These are phyloP conservation scores for Sebastes taczanowskii DNA, from an alignment of 2,797 vertebrate genomes.

Conservation along the genomic window DNA sequence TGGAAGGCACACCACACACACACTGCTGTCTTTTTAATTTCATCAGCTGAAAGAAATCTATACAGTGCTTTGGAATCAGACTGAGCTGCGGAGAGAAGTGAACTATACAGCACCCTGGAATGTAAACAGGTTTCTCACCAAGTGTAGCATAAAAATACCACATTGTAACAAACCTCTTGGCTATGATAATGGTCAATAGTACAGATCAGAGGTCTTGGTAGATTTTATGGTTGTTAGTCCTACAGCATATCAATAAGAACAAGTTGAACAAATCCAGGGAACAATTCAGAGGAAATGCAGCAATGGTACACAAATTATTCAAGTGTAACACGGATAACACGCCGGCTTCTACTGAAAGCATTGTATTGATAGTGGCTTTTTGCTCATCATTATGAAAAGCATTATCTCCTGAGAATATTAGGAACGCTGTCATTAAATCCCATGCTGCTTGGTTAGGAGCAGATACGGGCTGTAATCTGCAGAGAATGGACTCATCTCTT, in stretches of 20 bases:
- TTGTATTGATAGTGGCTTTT: conserved; percentile 43
- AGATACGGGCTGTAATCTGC: conserved; percentile 60
- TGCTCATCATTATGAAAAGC: conserved; percentile 40
- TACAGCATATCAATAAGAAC: conserved; percentile 75
- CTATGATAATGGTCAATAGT: conserved; percentile 83
- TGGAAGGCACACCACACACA: conserved; percentile 85
- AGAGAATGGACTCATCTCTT: conserved; percentile 42
- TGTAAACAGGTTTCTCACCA: conserved; percentile 82
- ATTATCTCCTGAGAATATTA: conserved; percentile 57
- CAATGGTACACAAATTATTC: conserved; percentile 58
- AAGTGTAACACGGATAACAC: conserved; percentile 40
- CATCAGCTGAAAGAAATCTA: conserved; percentile 88
- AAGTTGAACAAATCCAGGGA: conserved; percentile 73
- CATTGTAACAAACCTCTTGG: conserved; percentile 76
- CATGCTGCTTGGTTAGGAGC: conserved; percentile 47
- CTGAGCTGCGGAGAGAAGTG: conserved; percentile 72
- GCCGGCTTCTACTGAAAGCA: conserved; percentile 31
- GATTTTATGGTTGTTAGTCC: conserved; percentile 76
- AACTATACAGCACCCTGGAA: conserved; percentile 81
- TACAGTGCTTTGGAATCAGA: conserved; percentile 81
- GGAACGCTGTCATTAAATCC: conserved; percentile 63
- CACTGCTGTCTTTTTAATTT: conserved; percentile 89
- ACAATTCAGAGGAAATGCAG: conserved; percentile 62
- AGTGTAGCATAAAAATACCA: conserved; percentile 78
- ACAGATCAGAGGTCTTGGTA: conserved; percentile 80